phyloP scores from a whole-genome alignment of 2,888 invertebrate genomes.

The Pheosia tremula region DNA sequence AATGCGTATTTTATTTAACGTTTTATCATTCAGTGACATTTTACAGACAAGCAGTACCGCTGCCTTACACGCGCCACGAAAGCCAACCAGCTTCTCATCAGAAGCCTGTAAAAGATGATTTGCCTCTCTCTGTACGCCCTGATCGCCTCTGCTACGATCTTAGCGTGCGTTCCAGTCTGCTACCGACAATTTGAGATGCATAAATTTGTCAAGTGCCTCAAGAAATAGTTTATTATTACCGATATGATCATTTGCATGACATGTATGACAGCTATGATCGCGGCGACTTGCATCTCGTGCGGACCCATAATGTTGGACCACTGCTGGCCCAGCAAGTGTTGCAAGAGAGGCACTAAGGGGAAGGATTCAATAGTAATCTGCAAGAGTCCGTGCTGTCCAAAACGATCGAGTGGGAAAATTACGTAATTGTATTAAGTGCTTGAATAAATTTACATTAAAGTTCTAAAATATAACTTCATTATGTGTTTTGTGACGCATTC shows the following conservation, averaged over 20 bases:
- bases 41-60: background rate
- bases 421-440: background rate
- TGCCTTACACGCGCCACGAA: background rate
- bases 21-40: background rate
- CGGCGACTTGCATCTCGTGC: conserved; percentile 56
- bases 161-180: conserved; percentile 74
- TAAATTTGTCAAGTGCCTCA: conserved; percentile 63
- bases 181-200: conserved; percentile 60
- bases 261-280: conserved; percentile 53
- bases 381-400: conserved; percentile 56
- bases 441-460: conserved; percentile 1
- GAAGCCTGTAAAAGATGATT: conserved; percentile 63
- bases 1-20: too few species aligned
- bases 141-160: conserved; percentile 68
- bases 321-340: conserved; percentile 41
- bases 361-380: conserved; percentile 33
- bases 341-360: background rate
- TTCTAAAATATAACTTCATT: background rate
- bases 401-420: conserved; percentile 25
- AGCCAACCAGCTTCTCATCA: conserved; percentile 6
- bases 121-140: conserved; percentile 73
- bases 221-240: conserved; percentile 42
- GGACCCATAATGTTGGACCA: conserved; percentile 55
- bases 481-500: background rate
- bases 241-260: conserved; percentile 63